Percentiles rank a stretch among this genome's conserved stretches.
These are phyloP conservation scores for Pseudolaguvia tuberculata DNA, from an alignment of 2,113 vertebrate species.

Conservation along the genomic window DNA sequence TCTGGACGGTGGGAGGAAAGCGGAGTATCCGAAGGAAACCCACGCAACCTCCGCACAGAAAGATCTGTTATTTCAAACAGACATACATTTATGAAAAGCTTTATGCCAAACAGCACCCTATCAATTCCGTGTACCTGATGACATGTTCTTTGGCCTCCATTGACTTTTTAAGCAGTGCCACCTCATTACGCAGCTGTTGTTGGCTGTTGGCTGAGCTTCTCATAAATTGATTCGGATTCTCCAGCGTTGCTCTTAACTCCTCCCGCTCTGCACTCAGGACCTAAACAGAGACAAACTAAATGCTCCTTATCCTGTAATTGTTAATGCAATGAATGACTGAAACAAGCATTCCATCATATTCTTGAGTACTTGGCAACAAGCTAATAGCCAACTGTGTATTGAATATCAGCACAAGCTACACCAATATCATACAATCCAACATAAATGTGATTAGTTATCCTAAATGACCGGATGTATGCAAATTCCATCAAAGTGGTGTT, in stretches of 20 bases:
- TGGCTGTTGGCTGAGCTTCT: slow-evolving; percentile 60
- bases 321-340: neutral
- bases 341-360: neutral
- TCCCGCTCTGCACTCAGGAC: slow-evolving; percentile 72
- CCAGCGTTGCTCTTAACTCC: slow-evolving; percentile 68
- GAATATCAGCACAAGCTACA: neutral
- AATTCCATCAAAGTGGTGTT: neutral
- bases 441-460: no score
- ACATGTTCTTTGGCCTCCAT: slow-evolving; percentile 70
- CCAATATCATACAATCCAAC: neutral
- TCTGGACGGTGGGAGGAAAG: no score
- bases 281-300: slow-evolving; percentile 55
- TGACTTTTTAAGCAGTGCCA: slow-evolving; percentile 60
- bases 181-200: slow-evolving; percentile 71
- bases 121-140: slow-evolving; percentile 64
- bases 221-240: slow-evolving; percentile 72
- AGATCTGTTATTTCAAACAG: neutral
- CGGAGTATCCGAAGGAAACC: no score
- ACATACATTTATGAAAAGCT: neutral
- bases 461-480: neutral
- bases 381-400: neutral
- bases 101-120: neutral
- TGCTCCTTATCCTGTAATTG: neutral
- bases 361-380: neutral
- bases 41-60: no score